Percentiles rank a stretch among this genome's conserved stretches.
phyloP scores from a whole-genome alignment of 2,888 invertebrate genomes.

The Nasonovia ribisnigri region DNA sequence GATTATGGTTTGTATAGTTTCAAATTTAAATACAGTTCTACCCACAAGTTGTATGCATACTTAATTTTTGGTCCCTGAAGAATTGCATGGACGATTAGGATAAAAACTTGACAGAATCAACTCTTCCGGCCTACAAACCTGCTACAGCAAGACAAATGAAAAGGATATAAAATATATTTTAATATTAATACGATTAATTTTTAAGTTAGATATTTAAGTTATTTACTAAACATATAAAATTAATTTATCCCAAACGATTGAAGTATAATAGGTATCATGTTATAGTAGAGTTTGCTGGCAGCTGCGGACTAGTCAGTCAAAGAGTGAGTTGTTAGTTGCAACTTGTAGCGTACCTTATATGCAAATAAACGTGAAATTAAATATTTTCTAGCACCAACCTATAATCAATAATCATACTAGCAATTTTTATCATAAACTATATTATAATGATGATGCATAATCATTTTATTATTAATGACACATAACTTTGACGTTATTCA shows the following conservation, averaged over 20 bases:
- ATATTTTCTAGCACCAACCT: neutral
- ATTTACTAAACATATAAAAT: neutral
- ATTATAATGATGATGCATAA: neutral
- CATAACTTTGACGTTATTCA: neutral
- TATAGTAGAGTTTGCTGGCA: neutral
- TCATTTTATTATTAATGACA: neutral
- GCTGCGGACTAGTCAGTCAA: neutral
- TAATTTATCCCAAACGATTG: neutral
- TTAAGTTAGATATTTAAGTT: neutral
- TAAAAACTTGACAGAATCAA: constrained; percentile 36
- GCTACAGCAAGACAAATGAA: constrained; percentile 24
- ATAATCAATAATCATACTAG: neutral
- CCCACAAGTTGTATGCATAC: neutral
- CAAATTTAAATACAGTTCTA: neutral
- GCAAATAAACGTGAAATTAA: neutral
- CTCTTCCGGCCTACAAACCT: neutral
- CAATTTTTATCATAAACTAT: neutral
- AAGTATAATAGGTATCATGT: neutral
- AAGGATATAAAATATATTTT: neutral
- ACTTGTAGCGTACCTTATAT: neutral
- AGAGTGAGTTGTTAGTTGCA: neutral
- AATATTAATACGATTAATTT: neutral
- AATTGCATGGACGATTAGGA: constrained; percentile 68
- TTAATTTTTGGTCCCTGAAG: constrained; percentile 56
- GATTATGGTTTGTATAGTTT: neutral